phyloP scores from a whole-genome alignment of 2,888 invertebrate species.

The Caenorhabditis uteleia region DNA sequence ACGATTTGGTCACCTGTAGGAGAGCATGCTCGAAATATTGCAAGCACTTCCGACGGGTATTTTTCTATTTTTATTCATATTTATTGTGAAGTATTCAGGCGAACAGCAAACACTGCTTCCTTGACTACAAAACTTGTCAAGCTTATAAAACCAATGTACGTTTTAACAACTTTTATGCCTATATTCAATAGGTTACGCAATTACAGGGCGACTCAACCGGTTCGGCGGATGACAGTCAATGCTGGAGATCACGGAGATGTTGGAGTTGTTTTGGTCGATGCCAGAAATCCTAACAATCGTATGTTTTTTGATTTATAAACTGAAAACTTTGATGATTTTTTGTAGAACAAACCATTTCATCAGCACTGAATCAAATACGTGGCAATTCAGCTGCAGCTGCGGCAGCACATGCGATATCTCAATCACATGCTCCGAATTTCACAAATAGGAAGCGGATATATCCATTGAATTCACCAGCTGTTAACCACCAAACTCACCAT shows the following conservation, averaged over 20 bases:
- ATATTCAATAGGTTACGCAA: background rate
- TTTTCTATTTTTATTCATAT: background rate
- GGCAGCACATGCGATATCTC: slow-evolving; percentile 1
- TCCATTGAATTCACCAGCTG: slow-evolving; percentile 4
- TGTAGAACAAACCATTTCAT: slow-evolving; percentile 9
- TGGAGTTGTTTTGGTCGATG: slow-evolving; percentile 28
- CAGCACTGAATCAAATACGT: slow-evolving; percentile 8
- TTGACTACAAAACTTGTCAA: background rate
- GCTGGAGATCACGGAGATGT: slow-evolving; percentile 30
- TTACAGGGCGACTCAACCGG: background rate
- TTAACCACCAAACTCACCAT: background rate
- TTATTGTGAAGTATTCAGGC: background rate
- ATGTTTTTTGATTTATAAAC: background rate
- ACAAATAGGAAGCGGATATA: slow-evolving; percentile 42
- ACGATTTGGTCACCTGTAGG: slow-evolving; percentile 14
- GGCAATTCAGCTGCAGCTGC: background rate
- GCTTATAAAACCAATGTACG: background rate
- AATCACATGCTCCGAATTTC: slow-evolving; percentile 49
- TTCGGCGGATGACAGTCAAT: slow-evolving; percentile 28
- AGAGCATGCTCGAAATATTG: background rate
- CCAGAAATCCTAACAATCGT: background rate
- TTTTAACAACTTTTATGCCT: no score
- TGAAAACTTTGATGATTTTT: background rate
- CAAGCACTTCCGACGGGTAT: background rate
- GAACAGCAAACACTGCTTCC: background rate